Conservation (phyloP, 2,888 invertebrate species). For the Eudasyphora cyanicolor region DNA sequence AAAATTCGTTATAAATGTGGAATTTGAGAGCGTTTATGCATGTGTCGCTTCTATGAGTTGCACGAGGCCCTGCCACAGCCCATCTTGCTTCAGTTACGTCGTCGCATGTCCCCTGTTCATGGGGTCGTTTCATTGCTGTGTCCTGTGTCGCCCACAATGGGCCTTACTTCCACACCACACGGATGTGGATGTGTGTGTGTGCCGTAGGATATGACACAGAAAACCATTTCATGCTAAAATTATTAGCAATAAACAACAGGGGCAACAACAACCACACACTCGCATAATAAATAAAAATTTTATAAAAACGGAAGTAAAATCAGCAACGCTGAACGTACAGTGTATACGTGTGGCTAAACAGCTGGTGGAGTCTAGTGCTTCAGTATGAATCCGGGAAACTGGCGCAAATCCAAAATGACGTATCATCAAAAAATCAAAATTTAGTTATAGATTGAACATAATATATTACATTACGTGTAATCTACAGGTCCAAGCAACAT, state of each 20-base stretch:
- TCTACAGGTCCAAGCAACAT: too few species aligned
- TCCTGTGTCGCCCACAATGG: too few species aligned
- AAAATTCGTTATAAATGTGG: background rate
- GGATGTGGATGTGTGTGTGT: conserved; percentile 31
- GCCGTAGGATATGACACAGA: conserved; percentile 65
- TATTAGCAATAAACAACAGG: conserved; percentile 64
- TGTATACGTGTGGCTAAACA: background rate
- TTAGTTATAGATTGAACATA: too few species aligned
- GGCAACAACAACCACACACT: conserved; percentile 42
- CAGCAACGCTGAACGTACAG: background rate
- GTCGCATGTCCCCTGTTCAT: background rate
- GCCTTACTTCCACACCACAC: background rate
- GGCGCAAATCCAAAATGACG: too few species aligned
- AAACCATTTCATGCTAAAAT: conserved; percentile 66
- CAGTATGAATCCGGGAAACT: too few species aligned
- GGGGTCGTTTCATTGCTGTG: background rate
- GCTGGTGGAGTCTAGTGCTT: too few species aligned
- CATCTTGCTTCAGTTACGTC: conserved; percentile 8
- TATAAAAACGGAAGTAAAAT: conserved; percentile 16
- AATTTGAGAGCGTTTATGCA: conserved; percentile 14
- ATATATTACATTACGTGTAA: too few species aligned
- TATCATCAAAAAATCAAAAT: too few species aligned
- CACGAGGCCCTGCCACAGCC: background rate
- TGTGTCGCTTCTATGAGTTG: background rate
- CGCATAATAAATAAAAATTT: conserved; percentile 60